Evolutionary conservation across 1,140 invertebrate genomes (phyloP).

Genomic region (Cyphomyrmex costatus): DNA sequence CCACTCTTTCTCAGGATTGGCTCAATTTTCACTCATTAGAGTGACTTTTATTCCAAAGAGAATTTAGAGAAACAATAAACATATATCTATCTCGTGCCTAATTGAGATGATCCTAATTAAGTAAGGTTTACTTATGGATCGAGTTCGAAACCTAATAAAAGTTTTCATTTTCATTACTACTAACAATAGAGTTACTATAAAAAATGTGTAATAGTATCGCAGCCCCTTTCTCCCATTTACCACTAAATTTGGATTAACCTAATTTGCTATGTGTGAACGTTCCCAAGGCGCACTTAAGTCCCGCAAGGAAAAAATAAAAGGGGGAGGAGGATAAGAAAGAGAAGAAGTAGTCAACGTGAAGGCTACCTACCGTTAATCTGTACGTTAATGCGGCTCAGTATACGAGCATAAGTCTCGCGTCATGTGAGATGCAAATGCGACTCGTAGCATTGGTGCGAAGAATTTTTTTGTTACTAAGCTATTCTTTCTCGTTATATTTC

Average conservation of each 20-base stretch:
- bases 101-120: background rate
- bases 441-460: background rate
- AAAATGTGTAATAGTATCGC: background rate
- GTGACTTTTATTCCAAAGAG: too few species aligned
- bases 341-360: slow-evolving; percentile 3
- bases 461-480: slow-evolving; percentile 57
- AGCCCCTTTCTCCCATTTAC: slow-evolving; percentile 23
- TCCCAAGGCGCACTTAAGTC: slow-evolving; percentile 55
- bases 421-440: slow-evolving; percentile 50
- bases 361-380: slow-evolving; percentile 59
- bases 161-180: slow-evolving; percentile 41
- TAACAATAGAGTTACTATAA: slow-evolving; percentile 29
- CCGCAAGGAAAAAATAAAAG: slow-evolving; percentile 25
- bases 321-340: background rate
- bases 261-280: slow-evolving; percentile 66
- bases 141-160: background rate
- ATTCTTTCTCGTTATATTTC: slow-evolving; percentile 27
- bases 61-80: background rate
- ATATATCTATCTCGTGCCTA: background rate
- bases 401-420: slow-evolving; percentile 13
- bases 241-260: slow-evolving; percentile 47
- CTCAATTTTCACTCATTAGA: too few species aligned
- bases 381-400: slow-evolving; percentile 36
- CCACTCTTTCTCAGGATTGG: too few species aligned
- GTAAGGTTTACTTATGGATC: background rate